These are phyloP conservation scores for Mimas tiliae DNA, from an alignment of 2,888 invertebrate species.

Conservation along the genomic window DNA sequence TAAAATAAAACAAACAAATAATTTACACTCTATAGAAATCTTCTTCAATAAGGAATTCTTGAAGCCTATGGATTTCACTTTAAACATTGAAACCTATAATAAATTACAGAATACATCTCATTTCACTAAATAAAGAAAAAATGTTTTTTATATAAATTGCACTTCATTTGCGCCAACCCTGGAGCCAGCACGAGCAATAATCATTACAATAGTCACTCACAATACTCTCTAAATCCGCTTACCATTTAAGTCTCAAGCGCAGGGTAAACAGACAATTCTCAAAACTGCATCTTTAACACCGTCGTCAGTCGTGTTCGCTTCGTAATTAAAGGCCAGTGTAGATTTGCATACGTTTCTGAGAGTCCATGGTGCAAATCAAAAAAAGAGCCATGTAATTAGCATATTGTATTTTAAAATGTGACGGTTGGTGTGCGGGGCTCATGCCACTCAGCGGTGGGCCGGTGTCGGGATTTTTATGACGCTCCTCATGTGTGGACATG, in stretches of 20 bases:
- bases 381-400: conserved; percentile 80
- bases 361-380: conserved; percentile 77
- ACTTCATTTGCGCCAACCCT: conserved; percentile 46
- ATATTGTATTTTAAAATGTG: conserved; percentile 84
- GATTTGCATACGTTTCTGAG: conserved; percentile 82
- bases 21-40: no score
- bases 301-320: conserved; percentile 76
- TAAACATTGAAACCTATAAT: neutral
- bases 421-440: conserved; percentile 76
- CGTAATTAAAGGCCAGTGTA: conserved; percentile 79
- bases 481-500: conserved; percentile 61
- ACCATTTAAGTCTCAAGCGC: conserved; percentile 69
- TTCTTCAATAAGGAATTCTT: no score
- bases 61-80: no score
- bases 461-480: conserved; percentile 63
- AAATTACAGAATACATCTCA: neutral
- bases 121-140: neutral
- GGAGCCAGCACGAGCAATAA: conserved; percentile 49
- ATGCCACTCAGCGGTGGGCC: conserved; percentile 79
- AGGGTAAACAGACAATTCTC: conserved; percentile 68
- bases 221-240: conserved; percentile 67
- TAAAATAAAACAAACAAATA: no score
- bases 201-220: conserved; percentile 70
- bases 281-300: conserved; percentile 80
- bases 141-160: neutral